Percentiles rank a stretch among this genome's conserved stretches.
These are phyloP conservation scores for Butorides virescens DNA, from an alignment of 2,113 vertebrate species.

Conservation along the genomic window DNA sequence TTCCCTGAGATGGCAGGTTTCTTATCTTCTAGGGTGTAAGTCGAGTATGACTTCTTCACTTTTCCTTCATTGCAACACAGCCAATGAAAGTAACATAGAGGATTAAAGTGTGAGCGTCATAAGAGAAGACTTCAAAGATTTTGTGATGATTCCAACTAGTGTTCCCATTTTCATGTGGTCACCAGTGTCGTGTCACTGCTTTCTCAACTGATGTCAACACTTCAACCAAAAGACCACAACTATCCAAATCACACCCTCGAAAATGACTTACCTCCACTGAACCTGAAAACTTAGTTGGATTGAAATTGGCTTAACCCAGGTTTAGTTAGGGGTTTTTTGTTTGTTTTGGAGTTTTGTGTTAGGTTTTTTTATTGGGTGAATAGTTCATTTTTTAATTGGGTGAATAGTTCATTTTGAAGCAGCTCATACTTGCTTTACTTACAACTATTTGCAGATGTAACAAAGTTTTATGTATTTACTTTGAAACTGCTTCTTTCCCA, in stretches of 20 bases:
- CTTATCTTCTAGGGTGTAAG: neutral
- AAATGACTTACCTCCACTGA: neutral
- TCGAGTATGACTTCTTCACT: neutral
- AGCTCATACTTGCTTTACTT: neutral
- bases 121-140: neutral
- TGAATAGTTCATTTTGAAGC: neutral
- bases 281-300: neutral
- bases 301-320: neutral
- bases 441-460: neutral
- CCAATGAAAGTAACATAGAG: neutral
- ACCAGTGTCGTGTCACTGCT: neutral
- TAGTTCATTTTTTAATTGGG: neutral
- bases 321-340: neutral
- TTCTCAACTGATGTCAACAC: neutral
- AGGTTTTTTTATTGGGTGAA: neutral
- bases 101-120: neutral
- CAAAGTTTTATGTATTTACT: neutral
- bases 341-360: neutral
- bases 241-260: neutral
- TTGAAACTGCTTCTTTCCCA: neutral
- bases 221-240: neutral
- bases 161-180: neutral
- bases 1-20: neutral
- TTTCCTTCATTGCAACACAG: slow-evolving; percentile 9
- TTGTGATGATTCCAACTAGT: neutral